These are phyloP conservation scores for Portevinia maculata DNA, from an alignment of 2,888 invertebrate species.

Conservation along the genomic window DNA sequence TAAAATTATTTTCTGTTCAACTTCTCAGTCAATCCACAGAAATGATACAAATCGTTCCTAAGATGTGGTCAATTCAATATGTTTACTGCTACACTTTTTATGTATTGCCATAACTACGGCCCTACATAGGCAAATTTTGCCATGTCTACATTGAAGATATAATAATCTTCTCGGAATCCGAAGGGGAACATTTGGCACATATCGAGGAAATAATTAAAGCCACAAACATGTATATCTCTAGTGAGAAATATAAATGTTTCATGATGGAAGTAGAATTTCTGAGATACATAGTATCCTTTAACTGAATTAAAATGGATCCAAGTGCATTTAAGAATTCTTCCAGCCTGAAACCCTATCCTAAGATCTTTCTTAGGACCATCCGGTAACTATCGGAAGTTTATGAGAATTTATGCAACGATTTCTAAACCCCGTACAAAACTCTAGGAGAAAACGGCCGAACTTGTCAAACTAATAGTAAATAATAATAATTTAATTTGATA, in stretches of 20 bases:
- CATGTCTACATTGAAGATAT: slow-evolving; percentile 35
- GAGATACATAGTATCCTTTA: no score
- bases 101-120: no score
- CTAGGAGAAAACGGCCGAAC: no score
- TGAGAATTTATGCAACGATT: slow-evolving; percentile 32
- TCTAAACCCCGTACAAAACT: slow-evolving; percentile 19
- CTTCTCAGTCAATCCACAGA: no score
- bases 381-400: slow-evolving; percentile 20
- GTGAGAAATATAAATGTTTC: slow-evolving; percentile 5
- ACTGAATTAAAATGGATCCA: neutral
- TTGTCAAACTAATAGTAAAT: slow-evolving; percentile 19
- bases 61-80: no score
- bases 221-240: slow-evolving; percentile 6
- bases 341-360: no score
- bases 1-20: no score
- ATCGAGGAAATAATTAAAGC: slow-evolving; percentile 11
- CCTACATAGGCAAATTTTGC: slow-evolving; percentile 32
- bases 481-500: neutral
- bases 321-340: neutral
- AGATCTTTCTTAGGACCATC: no score
- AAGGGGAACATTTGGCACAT: slow-evolving; percentile 23
- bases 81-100: no score
- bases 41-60: no score
- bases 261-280: slow-evolving; percentile 27
- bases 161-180: slow-evolving; percentile 11